Conservation (phyloP, 2,113 vertebrate species). For the Phoxinus phoxinus region DNA sequence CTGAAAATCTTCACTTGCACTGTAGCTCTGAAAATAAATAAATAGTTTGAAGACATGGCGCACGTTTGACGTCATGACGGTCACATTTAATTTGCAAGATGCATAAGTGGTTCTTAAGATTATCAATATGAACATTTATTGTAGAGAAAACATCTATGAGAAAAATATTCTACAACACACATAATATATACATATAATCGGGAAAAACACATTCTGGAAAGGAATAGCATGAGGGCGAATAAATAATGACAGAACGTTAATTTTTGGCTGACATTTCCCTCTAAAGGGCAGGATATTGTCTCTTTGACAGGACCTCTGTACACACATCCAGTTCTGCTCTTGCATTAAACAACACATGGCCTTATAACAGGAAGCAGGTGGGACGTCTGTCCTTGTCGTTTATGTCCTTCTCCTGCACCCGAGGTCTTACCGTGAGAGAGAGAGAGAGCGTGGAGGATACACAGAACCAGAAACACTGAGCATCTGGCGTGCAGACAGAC, state of each 20-base stretch:
- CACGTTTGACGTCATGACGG: neutral
- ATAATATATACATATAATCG: neutral
- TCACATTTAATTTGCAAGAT: neutral
- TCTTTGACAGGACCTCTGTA: conserved; percentile 37
- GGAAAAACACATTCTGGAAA: neutral
- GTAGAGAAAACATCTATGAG: neutral
- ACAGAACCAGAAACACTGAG: neutral
- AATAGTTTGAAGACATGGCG: neutral
- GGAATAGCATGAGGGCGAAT: neutral
- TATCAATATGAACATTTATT: neutral
- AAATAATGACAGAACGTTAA: conserved; percentile 17
- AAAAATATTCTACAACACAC: neutral
- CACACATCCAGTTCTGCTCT: conserved; percentile 65
- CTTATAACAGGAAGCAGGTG: conserved; percentile 74
- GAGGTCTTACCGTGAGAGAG: conserved; percentile 32
- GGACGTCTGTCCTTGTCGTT: conserved; percentile 68
- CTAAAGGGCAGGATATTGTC: conserved; percentile 13
- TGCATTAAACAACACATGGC: conserved; percentile 64
- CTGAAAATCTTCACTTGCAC: neutral
- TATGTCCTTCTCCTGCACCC: conserved; percentile 61
- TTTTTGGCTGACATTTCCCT: conserved; percentile 3
- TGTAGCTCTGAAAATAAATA: neutral
- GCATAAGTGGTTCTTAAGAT: neutral
- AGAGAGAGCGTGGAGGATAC: conserved; percentile 9
- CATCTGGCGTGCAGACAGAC: conserved; percentile 23